Conservation (phyloP, 2,113 vertebrate genomes). For the Calcarius ornatus region DNA sequence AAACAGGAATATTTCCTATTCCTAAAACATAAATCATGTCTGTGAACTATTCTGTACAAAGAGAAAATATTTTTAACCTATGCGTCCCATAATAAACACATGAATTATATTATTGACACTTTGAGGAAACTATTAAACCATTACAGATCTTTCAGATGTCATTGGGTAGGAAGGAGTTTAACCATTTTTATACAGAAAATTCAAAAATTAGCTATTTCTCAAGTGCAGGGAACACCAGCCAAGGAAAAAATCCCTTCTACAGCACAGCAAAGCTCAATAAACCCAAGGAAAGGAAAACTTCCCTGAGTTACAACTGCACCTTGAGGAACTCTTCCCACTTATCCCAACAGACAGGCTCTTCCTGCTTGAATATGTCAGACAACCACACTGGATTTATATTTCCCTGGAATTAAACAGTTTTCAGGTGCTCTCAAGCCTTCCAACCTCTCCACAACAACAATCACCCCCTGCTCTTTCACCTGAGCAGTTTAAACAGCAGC, state of each 20-base stretch:
- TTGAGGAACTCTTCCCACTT: not conserved
- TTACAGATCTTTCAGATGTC: not conserved
- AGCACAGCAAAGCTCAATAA: not conserved
- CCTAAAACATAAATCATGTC: not conserved
- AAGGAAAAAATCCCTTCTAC: not conserved
- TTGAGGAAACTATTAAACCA: not conserved
- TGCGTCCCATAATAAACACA: not conserved
- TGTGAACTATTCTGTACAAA: not conserved
- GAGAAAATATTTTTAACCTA: not conserved
- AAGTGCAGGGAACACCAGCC: not conserved
- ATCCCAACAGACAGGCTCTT: not conserved
- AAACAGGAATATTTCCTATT: not conserved
- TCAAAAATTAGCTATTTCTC: not conserved
- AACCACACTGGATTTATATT: not conserved
- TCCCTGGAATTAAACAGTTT: not conserved
- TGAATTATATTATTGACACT: not conserved
- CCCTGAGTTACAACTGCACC: not conserved
- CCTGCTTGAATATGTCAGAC: not conserved
- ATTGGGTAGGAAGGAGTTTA: not conserved
- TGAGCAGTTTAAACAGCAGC: not conserved
- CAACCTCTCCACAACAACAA: not conserved
- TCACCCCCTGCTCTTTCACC: not conserved
- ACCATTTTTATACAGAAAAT: not conserved
- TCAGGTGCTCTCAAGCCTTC: not conserved
- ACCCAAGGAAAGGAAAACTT: not conserved